phyloP scores from a whole-genome alignment of 2,797 vertebrate species.

The Pseudotriccus pelzelni region DNA sequence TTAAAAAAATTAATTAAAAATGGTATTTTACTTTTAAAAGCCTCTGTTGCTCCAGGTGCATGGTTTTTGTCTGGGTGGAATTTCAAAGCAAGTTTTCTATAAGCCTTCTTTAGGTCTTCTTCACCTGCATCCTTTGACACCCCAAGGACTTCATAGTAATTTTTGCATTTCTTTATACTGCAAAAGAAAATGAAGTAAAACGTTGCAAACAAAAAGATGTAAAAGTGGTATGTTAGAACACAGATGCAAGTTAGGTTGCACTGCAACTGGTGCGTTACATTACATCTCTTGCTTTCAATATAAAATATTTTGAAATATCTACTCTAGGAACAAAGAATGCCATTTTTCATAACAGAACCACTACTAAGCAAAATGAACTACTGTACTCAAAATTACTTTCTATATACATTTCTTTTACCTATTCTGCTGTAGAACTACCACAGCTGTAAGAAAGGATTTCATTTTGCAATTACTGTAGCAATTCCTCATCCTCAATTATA shows the following conservation, averaged over 20 bases:
- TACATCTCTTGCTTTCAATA: not conserved
- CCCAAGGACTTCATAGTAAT: conserved; percentile 95
- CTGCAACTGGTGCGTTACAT: not conserved
- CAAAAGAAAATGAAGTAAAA: conserved; percentile 57
- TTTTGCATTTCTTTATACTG: conserved; percentile 97
- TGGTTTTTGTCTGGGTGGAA: conserved; percentile 99
- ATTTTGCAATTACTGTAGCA: not conserved
- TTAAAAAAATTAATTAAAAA: conserved; percentile 12
- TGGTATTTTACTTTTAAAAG: conserved; percentile 91
- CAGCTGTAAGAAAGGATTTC: not conserved
- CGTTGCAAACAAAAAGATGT: not conserved
- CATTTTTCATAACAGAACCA: not conserved
- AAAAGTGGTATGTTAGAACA: not conserved
- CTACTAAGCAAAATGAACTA: not conserved
- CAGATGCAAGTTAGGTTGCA: not conserved
- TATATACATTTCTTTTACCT: not conserved
- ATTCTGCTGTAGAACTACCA: not conserved
- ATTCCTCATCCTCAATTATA: not conserved
- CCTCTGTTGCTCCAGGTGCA: conserved; percentile 94
- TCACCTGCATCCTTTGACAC: conserved; percentile 90
- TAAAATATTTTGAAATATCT: not conserved
- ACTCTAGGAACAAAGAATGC: not conserved
- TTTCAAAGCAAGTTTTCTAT: conserved; percentile 94
- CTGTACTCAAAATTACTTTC: not conserved
- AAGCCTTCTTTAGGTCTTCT: conserved; percentile 96